Evolutionary conservation across 2,797 vertebrate species (phyloP).

Genomic region (Pseudomugil gertrudae): DNA sequence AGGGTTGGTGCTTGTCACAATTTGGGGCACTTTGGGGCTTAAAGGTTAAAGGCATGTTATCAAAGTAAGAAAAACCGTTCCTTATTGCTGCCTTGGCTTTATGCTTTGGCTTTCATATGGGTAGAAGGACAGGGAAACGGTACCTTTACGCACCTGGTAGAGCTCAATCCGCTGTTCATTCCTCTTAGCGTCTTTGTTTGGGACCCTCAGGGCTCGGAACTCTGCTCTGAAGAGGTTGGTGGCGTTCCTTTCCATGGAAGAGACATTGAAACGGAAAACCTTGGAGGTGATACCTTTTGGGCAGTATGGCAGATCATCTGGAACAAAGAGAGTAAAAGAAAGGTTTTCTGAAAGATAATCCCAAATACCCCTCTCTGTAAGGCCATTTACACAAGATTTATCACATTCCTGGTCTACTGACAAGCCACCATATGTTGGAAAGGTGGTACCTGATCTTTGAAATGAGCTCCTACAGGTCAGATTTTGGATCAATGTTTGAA

Average conservation of each 20-base stretch:
- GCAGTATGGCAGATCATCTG: slow-evolving; percentile 90
- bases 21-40: too few relatives aligned
- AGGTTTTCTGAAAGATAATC: slow-evolving; percentile 15
- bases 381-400: neutral
- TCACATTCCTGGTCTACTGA: neutral
- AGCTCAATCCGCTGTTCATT: slow-evolving; percentile 92
- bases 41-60: too few relatives aligned
- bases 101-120: slow-evolving; percentile 29
- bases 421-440: neutral
- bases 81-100: neutral
- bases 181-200: slow-evolving; percentile 88
- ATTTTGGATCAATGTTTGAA: neutral
- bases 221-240: slow-evolving; percentile 93
- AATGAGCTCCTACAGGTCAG: neutral
- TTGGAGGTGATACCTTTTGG: slow-evolving; percentile 91
- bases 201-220: slow-evolving; percentile 89
- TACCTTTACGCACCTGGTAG: slow-evolving; percentile 89
- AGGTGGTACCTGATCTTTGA: neutral
- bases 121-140: slow-evolving; percentile 63
- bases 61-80: neutral
- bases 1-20: too few relatives aligned
- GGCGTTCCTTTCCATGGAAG: slow-evolving; percentile 91
- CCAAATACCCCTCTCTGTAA: neutral
- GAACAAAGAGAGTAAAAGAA: slow-evolving; percentile 51
- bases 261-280: slow-evolving; percentile 91